Evolutionary conservation across 2,113 vertebrate genomes (phyloP), one percentile per base, ranked within the genome.

Genomic region (Agelaius phoeniceus): DNA sequence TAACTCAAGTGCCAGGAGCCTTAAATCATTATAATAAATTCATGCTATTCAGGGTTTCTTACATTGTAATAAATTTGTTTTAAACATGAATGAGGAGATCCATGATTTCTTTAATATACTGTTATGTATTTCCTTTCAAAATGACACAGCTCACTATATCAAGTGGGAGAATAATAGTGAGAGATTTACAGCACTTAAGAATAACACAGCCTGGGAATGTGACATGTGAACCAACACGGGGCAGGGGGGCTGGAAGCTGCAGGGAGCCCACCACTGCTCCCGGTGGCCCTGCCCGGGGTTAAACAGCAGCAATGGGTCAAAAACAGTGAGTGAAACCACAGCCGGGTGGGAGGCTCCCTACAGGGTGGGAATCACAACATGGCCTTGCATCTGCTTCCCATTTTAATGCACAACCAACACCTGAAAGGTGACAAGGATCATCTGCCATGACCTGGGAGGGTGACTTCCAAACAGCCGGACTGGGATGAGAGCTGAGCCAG

Each of bases 1-100:
- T 98, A 98, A 97, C 97, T 98, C 96, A 97, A 97, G 97, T 98
- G 96, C 97, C 96, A 93, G 92, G 51, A 97, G 95, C 96, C 78
- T 98, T 98, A 98, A 98, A 98, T 98, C 98, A 98, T 98, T 97
- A 94, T 98, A 98, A 98, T 97, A 98, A 98, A 98, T 98, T 97
- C 96, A 92, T 94, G 95, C 97, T 98, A 98, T 98, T 98, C 97
- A 98, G 97, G 89, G 95, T 97, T 98, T 96, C 97, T 98, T 98
- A 97, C 96, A 95, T 97, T 97, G 97, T 98, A 98, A 98, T 98
- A 98, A 98, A 98, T 98, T 98, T 98, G 96, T 97, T 98, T 97
- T 97, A 98, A 98, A 97, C 96, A 97, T 98, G 97, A 98, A 98
- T 98, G 98, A 98, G 94, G 97, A 98, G 97, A 98, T 97, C 97